A percentile compares a stretch with the other conserved stretches of the same genome.
Evolutionary conservation across 2,888 invertebrate species (phyloP).

Genomic region (Loripinus fragilis): DNA sequence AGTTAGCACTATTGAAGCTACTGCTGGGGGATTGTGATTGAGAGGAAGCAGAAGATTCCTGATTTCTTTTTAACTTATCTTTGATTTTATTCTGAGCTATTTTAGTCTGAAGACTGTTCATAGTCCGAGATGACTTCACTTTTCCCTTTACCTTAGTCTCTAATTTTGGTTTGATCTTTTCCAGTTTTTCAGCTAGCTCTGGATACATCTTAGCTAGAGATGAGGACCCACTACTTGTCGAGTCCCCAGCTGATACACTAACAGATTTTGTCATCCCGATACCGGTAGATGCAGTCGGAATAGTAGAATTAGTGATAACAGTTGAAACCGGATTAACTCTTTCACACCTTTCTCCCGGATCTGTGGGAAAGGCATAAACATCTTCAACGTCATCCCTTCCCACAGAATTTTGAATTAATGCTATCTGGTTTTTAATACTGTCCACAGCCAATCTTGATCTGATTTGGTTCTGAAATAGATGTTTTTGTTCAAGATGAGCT

Average conservation of each 20-base stretch:
- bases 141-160: conserved; percentile 72
- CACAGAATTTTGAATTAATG: conserved; percentile 41
- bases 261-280: conserved; percentile 41
- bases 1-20: conserved; percentile 54
- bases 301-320: conserved; percentile 44
- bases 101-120: conserved; percentile 83
- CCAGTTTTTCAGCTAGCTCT: conserved; percentile 81
- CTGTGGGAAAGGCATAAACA: conserved; percentile 78
- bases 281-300: conserved; percentile 36
- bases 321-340: conserved; percentile 41
- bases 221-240: conserved; percentile 59
- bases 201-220: conserved; percentile 81
- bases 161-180: conserved; percentile 74
- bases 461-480: conserved; percentile 72
- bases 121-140: conserved; percentile 80
- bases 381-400: conserved; percentile 75
- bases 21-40: conserved; percentile 65
- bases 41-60: conserved; percentile 60
- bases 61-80: conserved; percentile 80
- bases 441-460: conserved; percentile 68
- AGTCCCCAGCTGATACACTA: conserved; percentile 33
- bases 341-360: conserved; percentile 54
- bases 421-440: conserved; percentile 50
- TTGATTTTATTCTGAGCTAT: conserved; percentile 83
- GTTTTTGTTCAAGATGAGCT: conserved; percentile 51